Evolutionary conservation across 2,113 vertebrate species (phyloP).

Genomic region (Mionectes macconnelli): DNA sequence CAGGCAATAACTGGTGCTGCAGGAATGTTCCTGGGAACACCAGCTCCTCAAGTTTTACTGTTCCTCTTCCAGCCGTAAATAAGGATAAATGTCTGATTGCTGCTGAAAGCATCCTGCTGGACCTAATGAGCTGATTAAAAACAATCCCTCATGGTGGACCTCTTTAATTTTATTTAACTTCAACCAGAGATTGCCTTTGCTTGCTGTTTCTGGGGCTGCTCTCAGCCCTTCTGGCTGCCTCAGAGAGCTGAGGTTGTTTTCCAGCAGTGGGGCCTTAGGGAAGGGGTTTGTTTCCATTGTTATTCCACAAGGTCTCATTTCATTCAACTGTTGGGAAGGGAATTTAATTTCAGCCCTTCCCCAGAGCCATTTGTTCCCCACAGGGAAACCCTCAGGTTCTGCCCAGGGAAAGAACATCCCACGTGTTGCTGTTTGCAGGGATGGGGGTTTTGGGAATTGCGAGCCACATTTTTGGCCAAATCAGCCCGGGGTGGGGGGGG

Average conservation of each 20-base stretch:
- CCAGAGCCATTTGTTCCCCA: not conserved
- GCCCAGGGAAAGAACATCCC: not conserved
- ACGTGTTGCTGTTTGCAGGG: fast-evolving
- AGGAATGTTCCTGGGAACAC: constrained; percentile 10
- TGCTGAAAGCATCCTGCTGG: constrained; percentile 26
- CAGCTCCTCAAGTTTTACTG: constrained; percentile 5
- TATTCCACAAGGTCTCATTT: not conserved
- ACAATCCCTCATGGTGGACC: not conserved
- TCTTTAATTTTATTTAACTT: not conserved
- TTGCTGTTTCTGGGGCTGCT: not conserved
- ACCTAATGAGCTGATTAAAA: constrained; percentile 20
- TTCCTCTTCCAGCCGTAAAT: constrained; percentile 39
- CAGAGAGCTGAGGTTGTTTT: fast-evolving
- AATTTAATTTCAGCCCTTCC: not conserved
- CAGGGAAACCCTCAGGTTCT: fast-evolving
- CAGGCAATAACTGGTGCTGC: not conserved
- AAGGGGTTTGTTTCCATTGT: not conserved
- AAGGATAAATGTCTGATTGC: constrained; percentile 42
- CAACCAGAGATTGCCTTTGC: not conserved
- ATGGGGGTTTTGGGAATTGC: not conserved
- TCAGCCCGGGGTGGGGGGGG: fast-evolving
- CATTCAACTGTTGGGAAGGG: not conserved
- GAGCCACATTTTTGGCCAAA: not conserved
- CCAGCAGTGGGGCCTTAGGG: not conserved
- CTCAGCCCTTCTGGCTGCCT: not conserved